Evolutionary conservation across 2,797 vertebrate genomes (phyloP), one percentile per base, ranked within the genome.

Genomic region (Vultur gryphus): DNA sequence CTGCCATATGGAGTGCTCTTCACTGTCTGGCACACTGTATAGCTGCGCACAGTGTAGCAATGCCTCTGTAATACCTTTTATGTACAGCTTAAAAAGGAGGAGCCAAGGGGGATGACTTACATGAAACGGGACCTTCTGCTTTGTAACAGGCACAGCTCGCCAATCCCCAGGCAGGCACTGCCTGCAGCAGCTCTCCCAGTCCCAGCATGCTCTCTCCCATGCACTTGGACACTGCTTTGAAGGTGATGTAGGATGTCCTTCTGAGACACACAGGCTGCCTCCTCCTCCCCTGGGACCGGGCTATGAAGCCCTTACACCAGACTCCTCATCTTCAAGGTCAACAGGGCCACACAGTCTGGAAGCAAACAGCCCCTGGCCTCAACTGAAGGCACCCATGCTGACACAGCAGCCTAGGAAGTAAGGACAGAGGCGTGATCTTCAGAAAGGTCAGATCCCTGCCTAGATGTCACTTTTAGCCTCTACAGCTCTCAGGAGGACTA

Each of bases 91-190:
- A 59, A 85, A 87, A 89, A 65, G 13, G 12, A 66, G 12, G 33
- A 89, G 43, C 15, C 20, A 57, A 58, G 11, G 3, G 21, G 9
- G 13, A 24, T 5, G 19, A 52, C 26, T 65, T 61, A 23, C 2
- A 46, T 13, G 21, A 83, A 83, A 67, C 0, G 2, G 21, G 48
- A 88, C 76, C 25, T 77, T 88, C 59, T 78, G 52, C 46, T 59
- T 66, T 8, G 0, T n/a, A 79, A 76, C 3, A 72, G 25, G 21
- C 37, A 61, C 23, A 85, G 39, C 16, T 75, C 0, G 0, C n/a
- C 31, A 12, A 23, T 39, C 6, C 6, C 19, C 44, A 52, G 7
- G 31, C 2, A 5, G n/a, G 19, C 28, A 66, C 28, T 39, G 29
- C 25, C 48, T 69, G 48, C 57, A 75, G 76, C 59, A 77, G 10